Base-by-base conservation (phyloP, 2,888 invertebrate species). In the Penaeus monodon region DNA sequence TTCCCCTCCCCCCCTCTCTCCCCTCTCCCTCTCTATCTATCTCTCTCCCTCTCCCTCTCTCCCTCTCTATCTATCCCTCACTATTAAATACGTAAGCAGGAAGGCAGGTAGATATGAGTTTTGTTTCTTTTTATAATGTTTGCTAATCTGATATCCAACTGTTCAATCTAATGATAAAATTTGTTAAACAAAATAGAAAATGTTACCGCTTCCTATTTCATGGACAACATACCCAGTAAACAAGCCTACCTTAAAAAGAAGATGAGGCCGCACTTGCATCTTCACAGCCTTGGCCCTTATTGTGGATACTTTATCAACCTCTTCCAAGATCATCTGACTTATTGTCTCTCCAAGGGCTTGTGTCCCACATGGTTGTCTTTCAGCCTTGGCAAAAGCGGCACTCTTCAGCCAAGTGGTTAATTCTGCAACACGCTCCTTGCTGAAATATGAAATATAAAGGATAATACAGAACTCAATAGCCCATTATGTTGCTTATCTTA, bases 191-290 rank as follows among this genome's bases (percentile, higher is more conserved):
- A 57, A 57, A 17, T 14, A 57, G 0, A 22, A 20, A 7, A 20
- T 38, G 17, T 77, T 7, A 6, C n/a, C 7, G 38, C 12, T 24
- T 29, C 24, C 29, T 33, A 24, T 76, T 76, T 29, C 38, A 29
- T 7, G 27, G 27, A 66, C 49, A 64, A 12, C 17, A 20, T 4
- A 57, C 10, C 57, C 10, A 20, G 14, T 57, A 14, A 57, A 57
- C 33, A 38, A 24, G 68, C 91, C 92, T 92, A 95, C 95, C 94
- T 95, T 95, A 91, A 94, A 96, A 0, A 97, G 92, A 66, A 96
- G 93, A 91, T 95, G 95, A 88, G 97, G 97, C 91, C 96, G 96
- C 73, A 97, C 96, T 92, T 96, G 95, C 93, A 97, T 93, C 90
- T 91, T 92, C 64, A 92, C 91, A 64, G 90, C 90, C 88, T 91